These are phyloP conservation scores for Megalops cyprinoides DNA, from an alignment of 2,797 vertebrate species.

Conservation along the genomic window DNA sequence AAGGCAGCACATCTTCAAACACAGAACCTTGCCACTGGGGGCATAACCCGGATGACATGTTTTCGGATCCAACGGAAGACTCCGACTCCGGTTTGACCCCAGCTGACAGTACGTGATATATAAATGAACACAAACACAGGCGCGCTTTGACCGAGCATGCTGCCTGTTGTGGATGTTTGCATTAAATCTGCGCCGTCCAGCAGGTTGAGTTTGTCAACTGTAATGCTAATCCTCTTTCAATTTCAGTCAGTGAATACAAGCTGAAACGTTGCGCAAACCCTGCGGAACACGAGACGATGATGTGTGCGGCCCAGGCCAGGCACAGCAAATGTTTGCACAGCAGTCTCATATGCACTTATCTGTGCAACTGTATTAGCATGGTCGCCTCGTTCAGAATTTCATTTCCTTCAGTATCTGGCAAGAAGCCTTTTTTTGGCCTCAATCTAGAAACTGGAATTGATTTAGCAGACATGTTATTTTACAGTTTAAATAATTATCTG, in stretches of 20 bases:
- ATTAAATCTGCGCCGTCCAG: slow-evolving; percentile 2
- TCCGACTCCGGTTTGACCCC: not conserved
- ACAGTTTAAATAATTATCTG: slow-evolving; percentile 9
- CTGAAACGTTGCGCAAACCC: not conserved
- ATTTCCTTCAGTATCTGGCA: slow-evolving; percentile 24
- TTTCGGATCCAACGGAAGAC: not conserved
- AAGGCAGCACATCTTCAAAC: not conserved
- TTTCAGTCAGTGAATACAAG: not conserved
- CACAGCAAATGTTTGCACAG: slow-evolving; percentile 43
- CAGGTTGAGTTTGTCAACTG: slow-evolving; percentile 39
- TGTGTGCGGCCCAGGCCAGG: slow-evolving; percentile 19
- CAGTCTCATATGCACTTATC: slow-evolving; percentile 25
- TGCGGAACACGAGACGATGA: not conserved
- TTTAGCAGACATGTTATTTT: slow-evolving; percentile 12
- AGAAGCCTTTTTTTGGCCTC: not conserved
- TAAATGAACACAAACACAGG: not conserved
- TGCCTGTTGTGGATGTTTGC: slow-evolving; percentile 41
- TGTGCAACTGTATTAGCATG: slow-evolving; percentile 18
- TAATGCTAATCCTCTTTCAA: not conserved
- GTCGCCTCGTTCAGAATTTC: not conserved
- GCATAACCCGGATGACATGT: not conserved
- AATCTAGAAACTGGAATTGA: slow-evolving; percentile 16
- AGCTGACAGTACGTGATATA: not conserved
- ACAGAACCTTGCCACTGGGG: not conserved
- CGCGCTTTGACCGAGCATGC: not conserved